Base-by-base conservation (phyloP, 1,140 invertebrate genomes). In the Neodiprion virginianus region DNA sequence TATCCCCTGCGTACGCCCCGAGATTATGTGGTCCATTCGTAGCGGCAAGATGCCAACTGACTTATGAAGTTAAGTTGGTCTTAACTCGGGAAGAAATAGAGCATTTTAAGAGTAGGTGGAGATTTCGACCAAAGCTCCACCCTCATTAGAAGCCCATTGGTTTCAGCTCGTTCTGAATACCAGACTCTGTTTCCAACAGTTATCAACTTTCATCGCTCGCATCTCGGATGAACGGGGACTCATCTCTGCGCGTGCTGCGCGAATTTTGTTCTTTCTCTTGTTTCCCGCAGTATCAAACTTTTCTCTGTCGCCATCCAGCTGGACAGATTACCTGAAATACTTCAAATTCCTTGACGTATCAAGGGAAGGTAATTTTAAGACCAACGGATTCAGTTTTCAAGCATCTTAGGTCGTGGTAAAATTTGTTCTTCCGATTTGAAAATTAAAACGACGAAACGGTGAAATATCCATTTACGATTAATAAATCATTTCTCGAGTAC, bases 41-140 rank as follows among this genome's bases (percentile, higher is more conserved):
- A 77, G 78, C 80, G 85, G 82, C 86, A 84, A 77, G 81, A 82
- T 86, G 85, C 85, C 85, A 88, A 87, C 86, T 87, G 86, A 87
- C 82, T 88, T 82, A 75, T 77, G 82, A 82, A 85, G 80, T 86
- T 87, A 84, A 86, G 84, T 87, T 76, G 80, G 82, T 83, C 82
- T 85, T 84, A 82, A 87, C 73, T 76, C 79, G 49, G 73, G 78
- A 81, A 81, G 82, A 87, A 87, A 87, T 87, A 87, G 85, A 87
- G 79, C 82, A 79, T 82, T 86, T 86, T 84, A 82, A 84, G 82
- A 88, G 87, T 88, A 85, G 87, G 86, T 87, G 87, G 87, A 87
- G 87, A 87, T 87, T 85, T 86, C 77, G 76, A 75, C 48, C 40
- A 77, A 79, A 77, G 84, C 87, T 86, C 87, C 87, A 88, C 87